phyloP scores from a whole-genome alignment of 1,140 invertebrate genomes.

The Zaprionus ghesquierei region DNA sequence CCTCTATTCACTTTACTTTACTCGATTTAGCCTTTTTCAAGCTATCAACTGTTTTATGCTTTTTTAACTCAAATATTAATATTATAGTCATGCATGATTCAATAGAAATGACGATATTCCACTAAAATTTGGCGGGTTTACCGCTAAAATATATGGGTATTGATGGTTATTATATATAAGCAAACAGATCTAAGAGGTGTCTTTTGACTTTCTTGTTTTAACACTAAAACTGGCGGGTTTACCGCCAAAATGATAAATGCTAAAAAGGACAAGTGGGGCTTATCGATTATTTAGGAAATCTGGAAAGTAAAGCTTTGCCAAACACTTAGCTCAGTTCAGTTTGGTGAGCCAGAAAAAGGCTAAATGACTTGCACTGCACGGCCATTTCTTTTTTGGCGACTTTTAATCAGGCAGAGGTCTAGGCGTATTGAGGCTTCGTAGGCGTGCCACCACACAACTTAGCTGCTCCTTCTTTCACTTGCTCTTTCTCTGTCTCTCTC shows the following conservation, averaged over 20 bases:
- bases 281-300: neutral
- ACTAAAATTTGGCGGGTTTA: neutral
- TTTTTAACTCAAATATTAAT: neutral
- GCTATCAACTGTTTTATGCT: no score
- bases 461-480: constrained; percentile 4
- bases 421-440: constrained; percentile 16
- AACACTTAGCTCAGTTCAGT: no score
- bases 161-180: no score
- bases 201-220: neutral
- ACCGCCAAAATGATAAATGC: neutral
- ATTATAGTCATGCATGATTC: neutral
- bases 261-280: no score
- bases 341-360: neutral
- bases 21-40: neutral
- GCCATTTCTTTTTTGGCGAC: neutral
- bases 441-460: constrained; percentile 42
- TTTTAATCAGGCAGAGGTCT: constrained; percentile 40
- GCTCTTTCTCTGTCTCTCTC: constrained; percentile 11
- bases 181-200: no score
- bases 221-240: neutral
- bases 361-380: neutral
- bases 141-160: neutral
- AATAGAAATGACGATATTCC: neutral
- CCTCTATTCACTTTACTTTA: neutral
- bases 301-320: neutral